Evolutionary conservation across 1,140 invertebrate genomes (phyloP), one percentile per base, ranked within the genome.

Genomic region (Maniola jurtina): DNA sequence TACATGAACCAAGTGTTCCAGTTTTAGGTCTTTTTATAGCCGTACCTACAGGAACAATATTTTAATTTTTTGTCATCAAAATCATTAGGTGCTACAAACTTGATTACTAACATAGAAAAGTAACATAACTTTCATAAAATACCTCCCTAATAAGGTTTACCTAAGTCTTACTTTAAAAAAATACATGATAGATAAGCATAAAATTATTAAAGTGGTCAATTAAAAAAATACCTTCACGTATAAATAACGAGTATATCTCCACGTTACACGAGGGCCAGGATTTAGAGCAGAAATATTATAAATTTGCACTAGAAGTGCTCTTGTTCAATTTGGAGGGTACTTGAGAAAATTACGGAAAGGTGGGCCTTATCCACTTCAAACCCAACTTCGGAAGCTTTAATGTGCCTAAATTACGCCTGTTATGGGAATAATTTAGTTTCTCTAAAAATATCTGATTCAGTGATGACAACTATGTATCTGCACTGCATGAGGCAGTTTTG

Each of bases 281-380:
- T 86, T 85, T 86, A 83, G 81, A 80, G 80, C 79, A 79, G 76
- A 83, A 86, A 89, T 87, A 89, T 87, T 86, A 85, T 89, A 89
- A 89, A 89, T 89, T 86, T 80, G 63, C 74, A 83, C 81, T 84
- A 86, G 81, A 85, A 89, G 86, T 77, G 71, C 83, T 80, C 84
- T 87, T 77, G 76, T 76, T 84, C 80, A 81, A 81, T 83, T 80
- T 76, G 70, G 76, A 86, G 82, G 71, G 77, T 71, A 81, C 86
- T 89, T 76, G 81, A 86, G 81, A 86, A 88, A 86, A 89, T 89
- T 88, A 88, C 80, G 79, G 80, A 77, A 84, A 83, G 83, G 79
- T 79, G 80, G 84, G 84, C 77, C 83, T 83, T 78, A 79, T 79
- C 82, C 85, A 71, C 84, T 87, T 76, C 69, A 80, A 64, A 75